phyloP scores from a whole-genome alignment of 1,140 invertebrate species.

The Gonatopus flavifemur region DNA sequence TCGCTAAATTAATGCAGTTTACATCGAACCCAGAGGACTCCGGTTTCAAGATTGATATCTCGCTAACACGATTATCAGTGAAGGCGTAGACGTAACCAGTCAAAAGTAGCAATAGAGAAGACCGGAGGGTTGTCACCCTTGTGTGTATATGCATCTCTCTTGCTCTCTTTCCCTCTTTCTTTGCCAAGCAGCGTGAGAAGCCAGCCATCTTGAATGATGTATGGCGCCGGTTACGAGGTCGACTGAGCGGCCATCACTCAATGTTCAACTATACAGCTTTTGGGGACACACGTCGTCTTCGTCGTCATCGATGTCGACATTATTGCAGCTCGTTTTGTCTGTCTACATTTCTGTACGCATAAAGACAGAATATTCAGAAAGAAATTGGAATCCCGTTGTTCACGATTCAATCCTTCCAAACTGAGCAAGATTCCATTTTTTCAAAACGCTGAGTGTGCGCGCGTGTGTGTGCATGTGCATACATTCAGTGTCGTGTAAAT shows the following conservation, averaged over 20 bases:
- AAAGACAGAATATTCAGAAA: too few species aligned
- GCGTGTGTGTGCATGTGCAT: too few species aligned
- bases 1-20: slow-evolving; percentile 25
- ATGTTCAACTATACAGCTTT: slow-evolving; percentile 37
- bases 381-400: too few species aligned
- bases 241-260: slow-evolving; percentile 60
- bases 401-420: too few species aligned
- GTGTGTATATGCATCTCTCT: too few species aligned
- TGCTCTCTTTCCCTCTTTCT: slow-evolving; percentile 15
- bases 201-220: slow-evolving; percentile 62
- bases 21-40: not conserved
- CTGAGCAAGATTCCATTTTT: too few species aligned
- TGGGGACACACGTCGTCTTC: slow-evolving; percentile 35
- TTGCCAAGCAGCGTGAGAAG: slow-evolving; percentile 41
- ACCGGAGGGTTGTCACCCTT: slow-evolving; percentile 47
- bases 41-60: slow-evolving; percentile 38
- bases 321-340: slow-evolving; percentile 31
- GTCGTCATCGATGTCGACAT: too few species aligned
- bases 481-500: too few species aligned
- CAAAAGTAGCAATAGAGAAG: slow-evolving; percentile 39
- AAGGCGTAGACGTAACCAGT: slow-evolving; percentile 43
- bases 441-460: too few species aligned
- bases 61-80: slow-evolving; percentile 40
- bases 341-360: too few species aligned
- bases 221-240: slow-evolving; percentile 59